Evolutionary conservation across 2,113 vertebrate genomes (phyloP), one percentile per base, ranked within the genome.

Genomic region (Eolophus roseicapilla): DNA sequence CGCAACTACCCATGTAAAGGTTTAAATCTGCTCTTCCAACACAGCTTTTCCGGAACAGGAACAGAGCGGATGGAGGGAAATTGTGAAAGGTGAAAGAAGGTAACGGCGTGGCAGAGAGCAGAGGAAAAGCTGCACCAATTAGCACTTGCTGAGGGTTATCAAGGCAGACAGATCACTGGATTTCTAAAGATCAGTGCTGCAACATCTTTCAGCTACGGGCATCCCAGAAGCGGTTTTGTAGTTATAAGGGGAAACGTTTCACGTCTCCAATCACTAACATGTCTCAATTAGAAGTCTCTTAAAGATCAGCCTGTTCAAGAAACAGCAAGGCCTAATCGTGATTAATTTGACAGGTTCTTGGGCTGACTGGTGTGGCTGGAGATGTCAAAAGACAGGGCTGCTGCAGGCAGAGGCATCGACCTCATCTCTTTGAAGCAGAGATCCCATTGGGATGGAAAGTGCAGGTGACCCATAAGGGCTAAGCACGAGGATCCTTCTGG

Each of bases 381-480:
- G 77, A 15, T 21, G 24, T 19, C 18, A 23, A 73, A 76, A 53
- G 46, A 57, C 31, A 70, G 53, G 33, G 8, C 27, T 53, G 77
- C 41, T n/a, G 57, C 31, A 27, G 62, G 15, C 39, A 39, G 41
- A 47, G 60, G 16, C 50, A 62, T 16, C 1, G 2, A 9, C 13
- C 63, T 19, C 1, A 0, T 55, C 35, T 29, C 17, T 47, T 28
- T 13, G 67, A 31, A 74, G 37, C 55, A 71, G 65, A 82, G 29
- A 24, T 37, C n/a, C 57, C 2, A 2, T 46, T 1, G 5, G 83
- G 39, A 35, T 57, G 55, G 37, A 39, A 59, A 49, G 43, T 5
- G 0, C 44, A 25, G 62, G 20, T 20, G 60, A 47, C 9, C 23
- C 1, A 0, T 6, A 9, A 15, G 15, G 49, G 41, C 57, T 57